Evolutionary conservation across 1,140 invertebrate species (phyloP), one percentile per base, ranked within the genome.

Genomic region (Megathymus violae): DNA sequence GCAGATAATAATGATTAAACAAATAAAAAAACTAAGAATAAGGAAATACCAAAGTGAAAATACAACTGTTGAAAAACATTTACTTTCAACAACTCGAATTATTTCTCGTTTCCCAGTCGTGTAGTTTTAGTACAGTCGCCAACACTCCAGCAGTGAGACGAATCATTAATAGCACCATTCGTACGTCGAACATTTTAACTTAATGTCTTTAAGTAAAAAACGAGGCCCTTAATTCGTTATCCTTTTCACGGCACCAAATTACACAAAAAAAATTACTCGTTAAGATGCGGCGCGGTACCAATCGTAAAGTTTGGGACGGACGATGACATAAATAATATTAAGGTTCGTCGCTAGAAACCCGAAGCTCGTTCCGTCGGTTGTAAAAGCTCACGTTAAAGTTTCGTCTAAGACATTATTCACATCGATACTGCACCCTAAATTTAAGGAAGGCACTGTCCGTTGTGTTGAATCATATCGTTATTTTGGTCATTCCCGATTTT

Each of bases 291-390:
- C 71, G 66, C 69, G 74, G 67, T 70, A 64, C 70, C 63, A 74
- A 78, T 84, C 84, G 78, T 85, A 78, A 87, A 87, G 44, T 78
- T 66, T 62, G 74, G 56, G 74, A 81, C 65, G 56, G 74, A 81
- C 65, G 80, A 78, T 76, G 84, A 84, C 82, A 84, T 87, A 87
- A 87, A 87, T 87, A 87, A 85, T 87, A 82, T 85, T 70, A 77
- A 78, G 73, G 68, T 65, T 68, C 58, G 64, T 58, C 73, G 69
- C 74, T 70, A 80, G 74, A 79, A 80, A 76, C 67, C 68, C 65
- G 59, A 76, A 58, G 69, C 67, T 56, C 69, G 62, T 70, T 67
- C 65, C 67, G 60, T 74, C 25, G 56, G 67, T 50, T 58, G 63
- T 76, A 70, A 76, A 76, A 76, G 44, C 47, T 51, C 11, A 34